Evolutionary conservation across 2,888 invertebrate genomes (phyloP).

Genomic region (Drosophila melanocephala): DNA sequence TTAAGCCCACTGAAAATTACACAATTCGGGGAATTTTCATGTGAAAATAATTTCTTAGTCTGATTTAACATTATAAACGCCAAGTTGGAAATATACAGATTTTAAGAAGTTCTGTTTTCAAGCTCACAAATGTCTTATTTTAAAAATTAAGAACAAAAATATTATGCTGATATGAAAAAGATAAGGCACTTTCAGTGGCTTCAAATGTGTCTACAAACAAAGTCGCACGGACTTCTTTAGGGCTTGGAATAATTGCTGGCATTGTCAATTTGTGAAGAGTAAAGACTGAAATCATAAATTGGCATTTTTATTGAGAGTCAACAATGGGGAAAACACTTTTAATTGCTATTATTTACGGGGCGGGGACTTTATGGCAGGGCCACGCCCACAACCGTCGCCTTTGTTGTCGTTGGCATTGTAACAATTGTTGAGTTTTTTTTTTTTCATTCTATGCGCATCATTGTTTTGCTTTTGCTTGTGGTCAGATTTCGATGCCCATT

Average conservation of each 20-base stretch:
- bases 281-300: slow-evolving; percentile 45
- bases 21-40: background rate
- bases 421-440: slow-evolving; percentile 35
- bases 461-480: slow-evolving; percentile 65
- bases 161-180: background rate
- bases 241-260: slow-evolving; percentile 33
- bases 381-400: slow-evolving; percentile 17
- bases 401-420: slow-evolving; percentile 20
- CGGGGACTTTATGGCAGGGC: slow-evolving; percentile 15
- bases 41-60: background rate
- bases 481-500: slow-evolving; percentile 42
- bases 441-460: slow-evolving; percentile 52
- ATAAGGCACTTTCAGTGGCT: background rate
- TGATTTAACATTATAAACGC: background rate
- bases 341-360: slow-evolving; percentile 60
- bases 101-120: background rate
- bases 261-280: slow-evolving; percentile 33
- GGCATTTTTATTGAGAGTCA: slow-evolving; percentile 56
- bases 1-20: background rate
- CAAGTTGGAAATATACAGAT: background rate
- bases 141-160: background rate
- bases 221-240: background rate
- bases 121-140: background rate
- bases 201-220: background rate
- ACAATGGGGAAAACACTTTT: slow-evolving; percentile 53